Base-by-base conservation (phyloP, 1,140 invertebrate species). In the Drosophila pachea region DNA sequence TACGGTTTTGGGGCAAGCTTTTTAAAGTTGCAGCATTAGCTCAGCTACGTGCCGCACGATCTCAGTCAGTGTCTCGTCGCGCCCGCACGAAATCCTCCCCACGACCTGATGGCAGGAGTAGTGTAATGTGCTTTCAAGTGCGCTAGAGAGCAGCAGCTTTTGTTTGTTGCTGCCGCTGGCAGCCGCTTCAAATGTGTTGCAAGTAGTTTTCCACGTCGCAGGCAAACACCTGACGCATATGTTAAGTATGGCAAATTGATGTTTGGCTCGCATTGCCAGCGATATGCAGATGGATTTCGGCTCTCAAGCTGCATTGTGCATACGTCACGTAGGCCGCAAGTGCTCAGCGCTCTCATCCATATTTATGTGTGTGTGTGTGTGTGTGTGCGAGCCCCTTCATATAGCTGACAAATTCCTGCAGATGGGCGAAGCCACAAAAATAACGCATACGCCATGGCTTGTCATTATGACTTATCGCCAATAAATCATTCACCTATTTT, bases 21-120 rank as follows among this genome's bases (percentile, higher is more conserved):
- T 86, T 84, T 84, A 86, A 86, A 86, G 81, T 74, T 84, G 81
- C 81, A 86, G 82, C 82, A 81, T 81, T 86, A 84, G 43, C 69
- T 66, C 74, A 59, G 59, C 74, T 76, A 86, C 82, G 81, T 84
- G 81, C 74, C 73, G 22, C 22, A 68, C 70, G 48, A 48, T 59
- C 59, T 54, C 38, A 7, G 43, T 14, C 43, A 40, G 53, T 49
- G 42, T 53, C 38, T 31, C 16, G 33, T 11, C n/a, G 36, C 16
- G 33, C 29, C 11, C 38, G 40, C 32, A 8, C 4, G 0, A 4
- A 12, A 8, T 2, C 3, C 43, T 31, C 29, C 5, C 5, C 14
- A 2, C 29, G 4, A 14, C 31, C 47, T 31, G 12, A 5, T 35
- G 33, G 55, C 8, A 2, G 3, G n/a, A 53, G 69, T 68, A 71